Percentiles rank a stretch among this genome's conserved stretches.
phyloP scores from a whole-genome alignment of 2,113 vertebrate species.

The Bubo blakistoni region DNA sequence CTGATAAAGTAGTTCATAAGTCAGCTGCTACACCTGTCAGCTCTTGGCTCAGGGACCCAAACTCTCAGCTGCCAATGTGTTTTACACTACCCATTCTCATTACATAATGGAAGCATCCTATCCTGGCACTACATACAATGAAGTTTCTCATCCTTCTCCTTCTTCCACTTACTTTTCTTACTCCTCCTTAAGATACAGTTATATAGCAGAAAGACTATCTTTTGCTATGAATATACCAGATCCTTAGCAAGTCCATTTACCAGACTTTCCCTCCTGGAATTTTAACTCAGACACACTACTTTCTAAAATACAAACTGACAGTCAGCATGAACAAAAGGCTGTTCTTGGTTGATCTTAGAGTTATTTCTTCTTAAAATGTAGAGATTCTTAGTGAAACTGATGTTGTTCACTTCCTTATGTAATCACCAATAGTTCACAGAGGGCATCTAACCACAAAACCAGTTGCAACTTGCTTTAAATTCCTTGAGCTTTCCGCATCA shows the following conservation, averaged over 20 bases:
- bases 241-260: not conserved
- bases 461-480: not conserved
- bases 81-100: not conserved
- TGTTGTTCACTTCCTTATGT: not conserved
- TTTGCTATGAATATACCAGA: not conserved
- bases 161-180: not conserved
- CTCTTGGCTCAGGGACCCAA: not conserved
- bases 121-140: not conserved
- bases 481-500: not conserved
- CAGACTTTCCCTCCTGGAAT: not conserved
- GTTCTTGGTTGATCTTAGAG: not conserved
- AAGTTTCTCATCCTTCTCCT: not conserved
- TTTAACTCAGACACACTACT: not conserved
- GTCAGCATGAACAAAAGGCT: not conserved
- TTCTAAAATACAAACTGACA: not conserved
- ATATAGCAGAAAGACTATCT: not conserved
- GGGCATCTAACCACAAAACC: not conserved
- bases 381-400: not conserved
- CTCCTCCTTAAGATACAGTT: not conserved
- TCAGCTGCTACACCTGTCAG: not conserved
- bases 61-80: not conserved
- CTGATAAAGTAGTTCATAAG: not conserved
- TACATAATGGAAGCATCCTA: not conserved
- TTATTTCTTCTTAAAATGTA: not conserved
- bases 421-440: not conserved